A percentile compares a stretch with the other conserved stretches of the same genome.
Evolutionary conservation across 2,888 invertebrate species (phyloP).

Genomic region (Apomyelois bistriatella): DNA sequence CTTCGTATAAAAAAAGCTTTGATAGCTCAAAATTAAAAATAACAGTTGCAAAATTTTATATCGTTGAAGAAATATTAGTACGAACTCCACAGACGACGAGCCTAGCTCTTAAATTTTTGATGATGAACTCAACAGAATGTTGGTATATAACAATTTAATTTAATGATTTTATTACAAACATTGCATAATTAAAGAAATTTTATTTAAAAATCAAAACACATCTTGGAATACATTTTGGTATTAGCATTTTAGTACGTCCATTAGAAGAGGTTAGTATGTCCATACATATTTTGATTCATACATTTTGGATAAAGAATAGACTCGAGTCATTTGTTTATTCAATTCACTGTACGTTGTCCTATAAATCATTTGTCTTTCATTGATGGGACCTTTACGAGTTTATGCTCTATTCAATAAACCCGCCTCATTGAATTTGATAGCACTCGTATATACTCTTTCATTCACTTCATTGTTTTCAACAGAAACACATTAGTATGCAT

Average conservation of each 20-base stretch:
- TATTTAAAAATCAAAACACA: no score
- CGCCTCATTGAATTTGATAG: conserved; percentile 41
- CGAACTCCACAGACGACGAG: no score
- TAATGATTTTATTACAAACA: no score
- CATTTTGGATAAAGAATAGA: conserved; percentile 49
- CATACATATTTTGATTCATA: conserved; percentile 47
- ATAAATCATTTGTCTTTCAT: conserved; percentile 55
- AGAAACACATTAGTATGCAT: conserved; percentile 12
- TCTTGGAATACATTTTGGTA: no score
- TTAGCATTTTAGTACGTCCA: conserved; percentile 57
- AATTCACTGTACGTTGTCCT: conserved; percentile 47
- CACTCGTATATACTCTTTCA: conserved; percentile 26
- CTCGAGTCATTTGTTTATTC: conserved; percentile 59
- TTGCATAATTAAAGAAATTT: no score
- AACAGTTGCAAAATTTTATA: no score
- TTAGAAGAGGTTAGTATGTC: not conserved
- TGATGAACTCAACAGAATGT: no score
- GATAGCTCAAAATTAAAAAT: no score
- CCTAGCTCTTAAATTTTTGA: no score
- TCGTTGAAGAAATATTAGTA: no score
- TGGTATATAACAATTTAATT: no score
- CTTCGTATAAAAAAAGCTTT: not conserved
- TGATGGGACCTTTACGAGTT: conserved; percentile 23
- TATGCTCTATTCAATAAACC: conserved; percentile 35
- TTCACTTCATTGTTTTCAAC: conserved; percentile 16